Evolutionary conservation across 2,888 invertebrate genomes (phyloP).

Genomic region (Pachliopta kotzebuea): DNA sequence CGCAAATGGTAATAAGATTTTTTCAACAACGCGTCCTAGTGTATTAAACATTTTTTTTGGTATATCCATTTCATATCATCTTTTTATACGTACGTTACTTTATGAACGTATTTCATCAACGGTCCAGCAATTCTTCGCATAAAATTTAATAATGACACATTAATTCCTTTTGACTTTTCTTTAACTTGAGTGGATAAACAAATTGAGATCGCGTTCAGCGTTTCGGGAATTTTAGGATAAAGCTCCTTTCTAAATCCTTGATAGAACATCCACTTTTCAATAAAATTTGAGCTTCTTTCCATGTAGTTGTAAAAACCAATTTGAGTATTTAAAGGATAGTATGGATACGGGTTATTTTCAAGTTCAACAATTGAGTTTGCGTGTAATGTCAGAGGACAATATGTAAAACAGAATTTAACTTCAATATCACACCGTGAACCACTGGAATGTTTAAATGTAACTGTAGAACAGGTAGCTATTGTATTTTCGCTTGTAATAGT

Average conservation of each 20-base stretch:
- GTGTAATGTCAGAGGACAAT: conserved; percentile 65
- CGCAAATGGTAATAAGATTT: no score
- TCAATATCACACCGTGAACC: conserved; percentile 64
- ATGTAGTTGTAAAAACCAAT: conserved; percentile 54
- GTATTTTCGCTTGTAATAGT: conserved; percentile 42
- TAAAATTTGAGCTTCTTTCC: conserved; percentile 52
- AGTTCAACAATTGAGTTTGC: conserved; percentile 42
- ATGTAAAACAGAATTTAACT: conserved; percentile 59
- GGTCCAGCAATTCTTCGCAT: conserved; percentile 67
- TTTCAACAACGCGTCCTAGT: no score
- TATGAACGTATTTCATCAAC: conserved; percentile 63
- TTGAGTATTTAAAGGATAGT: conserved; percentile 56
- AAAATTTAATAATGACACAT: conserved; percentile 66
- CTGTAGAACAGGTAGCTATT: conserved; percentile 43
- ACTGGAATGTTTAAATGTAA: conserved; percentile 53
- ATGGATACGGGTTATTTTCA: conserved; percentile 63
- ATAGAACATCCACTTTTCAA: conserved; percentile 73
- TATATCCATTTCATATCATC: no score
- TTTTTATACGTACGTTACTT: conserved; percentile 52
- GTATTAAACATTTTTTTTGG: no score
- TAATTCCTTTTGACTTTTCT: conserved; percentile 63
- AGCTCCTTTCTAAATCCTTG: conserved; percentile 74
- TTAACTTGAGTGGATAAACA: conserved; percentile 46
- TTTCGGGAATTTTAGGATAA: conserved; percentile 67
- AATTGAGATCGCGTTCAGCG: conserved; percentile 62